Base-by-base conservation (phyloP, 2,797 vertebrate genomes). In the Lacerta bilineata region DNA sequence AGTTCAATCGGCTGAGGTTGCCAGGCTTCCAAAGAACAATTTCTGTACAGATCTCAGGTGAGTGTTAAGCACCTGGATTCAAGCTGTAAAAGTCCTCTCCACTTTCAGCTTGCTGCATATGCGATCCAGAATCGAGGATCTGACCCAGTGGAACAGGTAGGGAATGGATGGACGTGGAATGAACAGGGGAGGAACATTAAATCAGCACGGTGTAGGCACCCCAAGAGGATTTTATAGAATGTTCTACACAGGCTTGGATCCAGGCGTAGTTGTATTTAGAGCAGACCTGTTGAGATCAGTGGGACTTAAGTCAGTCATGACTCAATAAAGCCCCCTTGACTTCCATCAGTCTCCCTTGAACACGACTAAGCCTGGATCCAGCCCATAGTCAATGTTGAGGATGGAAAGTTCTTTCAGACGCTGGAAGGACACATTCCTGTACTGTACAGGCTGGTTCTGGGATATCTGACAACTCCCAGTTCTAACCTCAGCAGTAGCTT, bases 401-500 rank as follows among this genome's bases (percentile, higher is more conserved):
- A 55, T 1, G 25, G 36, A 79, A 27, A 29, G 27, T 76, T 83
- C 20, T 27, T 80, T 80, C 50, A n/a, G 84, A 36, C 25, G 1
- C 25, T 41, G 43, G 25, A 81, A 5, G 84, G 23, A 75, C 10
- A 29, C 59, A 55, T 81, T 76, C 27, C n/a, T 64, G 33, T 59
- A 13, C 36, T 29, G 15, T 61, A 27, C 75, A 8, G 68, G 29
- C 50, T 66, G 61, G 46, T 36, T 20, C 29, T 72, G 39, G 18
- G 68, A 80, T 33, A 13, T 64, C 77, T 88, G 87, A 68, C 41
- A 77, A 55, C 13, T 25, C 46, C 68, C 86, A 88, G 68, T 43
- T 25, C 2, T 75, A 89, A 92, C 84, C 89, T 74, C 84, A 2
- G 0, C 86, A 81, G 93, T 90, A 92, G 91, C 90, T 93, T 91